phyloP scores from a whole-genome alignment of 1,140 invertebrate species.

The Oncopeltus fasciatus region DNA sequence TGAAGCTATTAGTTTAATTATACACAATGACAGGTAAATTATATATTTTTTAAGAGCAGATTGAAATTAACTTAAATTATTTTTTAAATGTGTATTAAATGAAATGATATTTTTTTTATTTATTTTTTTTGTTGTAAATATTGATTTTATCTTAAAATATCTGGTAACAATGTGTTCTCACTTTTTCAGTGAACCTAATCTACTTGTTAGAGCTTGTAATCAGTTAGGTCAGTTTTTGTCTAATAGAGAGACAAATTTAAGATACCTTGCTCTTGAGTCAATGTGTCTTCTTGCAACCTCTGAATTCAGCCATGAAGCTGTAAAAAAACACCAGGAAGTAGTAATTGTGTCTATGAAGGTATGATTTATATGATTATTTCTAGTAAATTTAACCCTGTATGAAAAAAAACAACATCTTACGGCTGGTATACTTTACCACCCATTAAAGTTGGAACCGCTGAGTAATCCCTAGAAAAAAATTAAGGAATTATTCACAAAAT shows the following conservation, averaged over 20 bases:
- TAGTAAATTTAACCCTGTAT: not conserved
- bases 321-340: conserved; percentile 99
- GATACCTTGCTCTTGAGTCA: conserved; percentile 95
- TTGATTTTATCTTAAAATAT: not conserved
- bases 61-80: no score
- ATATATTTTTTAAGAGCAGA: no score
- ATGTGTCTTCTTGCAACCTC: conserved; percentile 99
- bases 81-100: not conserved
- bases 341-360: conserved; percentile 97
- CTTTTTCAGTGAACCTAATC: conserved; percentile 71
- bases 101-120: not conserved
- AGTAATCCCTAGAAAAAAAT: no score
- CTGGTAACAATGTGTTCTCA: conserved; percentile 11
- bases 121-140: not conserved
- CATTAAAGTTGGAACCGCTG: no score
- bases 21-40: conserved; percentile 87
- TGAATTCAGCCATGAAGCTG: conserved; percentile 98
- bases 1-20: conserved; percentile 98
- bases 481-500: no score
- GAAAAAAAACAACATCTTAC: no score
- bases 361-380: conserved; percentile 4
- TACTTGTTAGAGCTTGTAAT: conserved; percentile 94
- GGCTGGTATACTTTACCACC: no score
- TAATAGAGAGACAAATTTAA: conserved; percentile 94
- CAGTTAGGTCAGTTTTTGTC: conserved; percentile 97